These are phyloP conservation scores for Dreissena rostriformis DNA, from an alignment of 1,140 invertebrate genomes.

Conservation along the genomic window DNA sequence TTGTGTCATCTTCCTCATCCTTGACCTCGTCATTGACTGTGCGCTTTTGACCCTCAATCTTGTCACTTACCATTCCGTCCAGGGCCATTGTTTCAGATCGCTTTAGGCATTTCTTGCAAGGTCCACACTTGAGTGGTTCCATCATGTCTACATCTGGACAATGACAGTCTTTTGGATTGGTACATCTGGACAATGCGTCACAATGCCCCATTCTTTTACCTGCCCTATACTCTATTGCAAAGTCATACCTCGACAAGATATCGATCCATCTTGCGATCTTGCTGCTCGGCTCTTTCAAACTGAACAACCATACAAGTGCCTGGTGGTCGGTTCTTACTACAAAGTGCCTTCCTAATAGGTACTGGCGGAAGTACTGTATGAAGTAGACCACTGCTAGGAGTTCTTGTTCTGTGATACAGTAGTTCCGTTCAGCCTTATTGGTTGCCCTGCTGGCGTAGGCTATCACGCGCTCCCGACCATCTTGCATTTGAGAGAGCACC, in stretches of 20 bases:
- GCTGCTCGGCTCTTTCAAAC: slow-evolving; percentile 54
- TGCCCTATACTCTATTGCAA: slow-evolving; percentile 60
- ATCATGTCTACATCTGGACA: slow-evolving; percentile 11
- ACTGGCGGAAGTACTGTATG: slow-evolving; percentile 57
- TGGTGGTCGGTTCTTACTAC: slow-evolving; percentile 66
- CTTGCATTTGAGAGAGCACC: slow-evolving; percentile 65
- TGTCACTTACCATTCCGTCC: too few species aligned
- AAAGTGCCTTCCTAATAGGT: slow-evolving; percentile 64
- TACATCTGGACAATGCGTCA: slow-evolving; percentile 61
- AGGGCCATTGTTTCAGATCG: too few species aligned
- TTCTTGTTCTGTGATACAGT: too few species aligned
- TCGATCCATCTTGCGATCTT: too few species aligned
- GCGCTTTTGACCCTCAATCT: too few species aligned
- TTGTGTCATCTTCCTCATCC: too few species aligned
- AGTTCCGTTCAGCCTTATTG: slow-evolving; percentile 80
- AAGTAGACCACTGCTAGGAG: slow-evolving; percentile 53
- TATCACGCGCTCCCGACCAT: too few species aligned
- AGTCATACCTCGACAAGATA: slow-evolving; percentile 62
- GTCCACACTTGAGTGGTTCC: slow-evolving; percentile 24
- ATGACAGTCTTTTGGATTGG: slow-evolving; percentile 14
- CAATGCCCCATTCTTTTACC: slow-evolving; percentile 65
- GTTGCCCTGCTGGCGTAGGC: slow-evolving; percentile 60
- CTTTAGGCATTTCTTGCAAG: too few species aligned
- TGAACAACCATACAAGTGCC: slow-evolving; percentile 60
- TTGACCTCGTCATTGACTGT: too few species aligned